phyloP scores from a whole-genome alignment of 2,113 vertebrate genomes.

The Bostrychus sinensis region DNA sequence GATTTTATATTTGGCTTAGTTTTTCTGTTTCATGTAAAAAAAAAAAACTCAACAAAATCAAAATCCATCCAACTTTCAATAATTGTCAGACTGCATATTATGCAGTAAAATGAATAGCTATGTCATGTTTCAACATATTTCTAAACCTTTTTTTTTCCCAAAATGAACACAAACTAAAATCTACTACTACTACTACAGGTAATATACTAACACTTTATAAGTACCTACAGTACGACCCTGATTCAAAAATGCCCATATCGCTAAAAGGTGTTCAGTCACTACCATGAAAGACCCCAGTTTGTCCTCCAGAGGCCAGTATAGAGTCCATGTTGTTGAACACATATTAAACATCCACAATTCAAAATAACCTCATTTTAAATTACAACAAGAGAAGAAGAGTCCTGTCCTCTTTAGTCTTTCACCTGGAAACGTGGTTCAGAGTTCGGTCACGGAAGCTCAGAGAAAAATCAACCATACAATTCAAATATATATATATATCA shows the following conservation, averaged over 20 bases:
- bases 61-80: too few relatives aligned
- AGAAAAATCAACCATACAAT: slow-evolving; percentile 41
- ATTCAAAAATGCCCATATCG: neutral
- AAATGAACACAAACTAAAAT: too few relatives aligned
- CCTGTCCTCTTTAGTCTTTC: slow-evolving; percentile 11
- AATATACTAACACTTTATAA: too few relatives aligned
- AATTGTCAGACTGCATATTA: too few relatives aligned
- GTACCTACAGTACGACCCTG: neutral
- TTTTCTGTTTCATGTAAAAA: too few relatives aligned
- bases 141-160: too few relatives aligned
- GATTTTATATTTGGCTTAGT: too few relatives aligned
- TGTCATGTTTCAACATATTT: too few relatives aligned
- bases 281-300: slow-evolving; percentile 1
- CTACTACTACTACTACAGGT: too few relatives aligned
- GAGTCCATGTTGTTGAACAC: slow-evolving; percentile 13
- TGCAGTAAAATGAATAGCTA: too few relatives aligned
- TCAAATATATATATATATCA: slow-evolving; percentile 37
- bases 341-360: slow-evolving; percentile 7
- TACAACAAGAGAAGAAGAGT: slow-evolving; percentile 8
- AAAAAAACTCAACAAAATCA: too few relatives aligned
- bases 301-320: slow-evolving; percentile 1
- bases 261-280: too few relatives aligned
- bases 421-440: slow-evolving; percentile 46
- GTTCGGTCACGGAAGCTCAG: slow-evolving; percentile 56
- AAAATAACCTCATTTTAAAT: slow-evolving; percentile 1